Evolutionary conservation across 2,113 vertebrate species (phyloP).

Genomic region (Paracanthobrama guichenoti): DNA sequence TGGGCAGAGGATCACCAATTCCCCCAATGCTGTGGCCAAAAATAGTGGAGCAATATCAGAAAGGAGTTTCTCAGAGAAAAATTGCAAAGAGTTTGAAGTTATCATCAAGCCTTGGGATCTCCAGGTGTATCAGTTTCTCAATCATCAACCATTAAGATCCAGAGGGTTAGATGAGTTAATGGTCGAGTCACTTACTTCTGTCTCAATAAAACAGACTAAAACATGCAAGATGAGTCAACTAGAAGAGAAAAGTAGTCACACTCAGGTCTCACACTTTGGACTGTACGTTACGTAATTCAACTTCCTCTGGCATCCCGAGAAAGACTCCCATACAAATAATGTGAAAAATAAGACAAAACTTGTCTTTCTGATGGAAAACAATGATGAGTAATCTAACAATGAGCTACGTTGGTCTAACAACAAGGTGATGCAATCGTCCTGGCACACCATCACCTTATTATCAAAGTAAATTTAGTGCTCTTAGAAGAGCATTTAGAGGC

Average conservation of each 20-base stretch:
- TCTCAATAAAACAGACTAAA: neutral
- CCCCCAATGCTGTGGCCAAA: no score
- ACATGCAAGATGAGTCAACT: neutral
- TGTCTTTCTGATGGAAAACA: conserved; percentile 35
- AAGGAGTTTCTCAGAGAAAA: no score
- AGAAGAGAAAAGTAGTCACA: neutral
- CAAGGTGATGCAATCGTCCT: conserved; percentile 28
- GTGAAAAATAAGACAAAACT: neutral
- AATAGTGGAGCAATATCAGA: no score
- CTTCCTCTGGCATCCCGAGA: neutral
- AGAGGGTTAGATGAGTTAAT: conserved; percentile 1
- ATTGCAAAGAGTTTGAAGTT: no score
- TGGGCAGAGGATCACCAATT: no score
- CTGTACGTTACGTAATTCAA: neutral
- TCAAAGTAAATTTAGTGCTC: conserved; percentile 5
- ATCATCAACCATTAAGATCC: neutral
- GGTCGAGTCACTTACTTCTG: neutral
- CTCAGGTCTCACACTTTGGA: neutral
- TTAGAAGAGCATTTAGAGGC: conserved; percentile 14
- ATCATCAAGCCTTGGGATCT: neutral
- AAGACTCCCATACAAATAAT: neutral
- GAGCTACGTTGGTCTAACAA: neutral
- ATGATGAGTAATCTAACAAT: conserved; percentile 12
- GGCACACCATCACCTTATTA: conserved; percentile 14
- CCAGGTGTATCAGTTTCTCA: neutral